Conservation (phyloP, 2,888 invertebrate genomes). For the Meloe dianella region DNA sequence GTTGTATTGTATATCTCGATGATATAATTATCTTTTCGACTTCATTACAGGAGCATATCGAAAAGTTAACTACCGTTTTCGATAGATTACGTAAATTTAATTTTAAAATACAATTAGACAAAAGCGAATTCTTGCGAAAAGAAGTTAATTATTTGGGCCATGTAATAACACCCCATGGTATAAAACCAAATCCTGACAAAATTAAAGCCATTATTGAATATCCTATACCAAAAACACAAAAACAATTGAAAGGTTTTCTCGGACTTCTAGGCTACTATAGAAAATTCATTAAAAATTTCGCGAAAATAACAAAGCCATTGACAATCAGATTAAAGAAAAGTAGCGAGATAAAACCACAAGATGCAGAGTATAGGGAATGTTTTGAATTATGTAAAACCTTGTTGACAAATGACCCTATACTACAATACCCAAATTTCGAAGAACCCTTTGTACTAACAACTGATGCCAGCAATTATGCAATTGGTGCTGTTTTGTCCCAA, state of each 20-base stretch:
- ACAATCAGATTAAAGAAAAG: neutral
- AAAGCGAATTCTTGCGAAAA: neutral
- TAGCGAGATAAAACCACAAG: neutral
- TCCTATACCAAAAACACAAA: neutral
- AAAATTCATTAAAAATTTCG: too few relatives aligned
- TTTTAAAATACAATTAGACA: too few relatives aligned
- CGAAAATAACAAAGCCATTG: neutral
- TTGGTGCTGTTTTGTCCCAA: neutral
- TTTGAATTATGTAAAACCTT: neutral
- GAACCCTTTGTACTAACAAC: neutral
- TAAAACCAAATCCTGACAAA: slow-evolving; percentile 1
- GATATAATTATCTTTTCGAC: neutral
- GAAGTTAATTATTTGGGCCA: neutral
- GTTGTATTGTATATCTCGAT: too few relatives aligned
- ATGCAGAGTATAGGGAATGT: neutral
- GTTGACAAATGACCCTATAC: neutral
- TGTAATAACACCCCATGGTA: neutral
- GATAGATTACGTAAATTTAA: neutral
- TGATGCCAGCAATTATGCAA: neutral
- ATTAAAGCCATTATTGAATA: neutral
- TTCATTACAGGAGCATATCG: neutral
- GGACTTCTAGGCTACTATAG: neutral
- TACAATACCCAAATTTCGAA: neutral
- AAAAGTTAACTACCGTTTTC: neutral
- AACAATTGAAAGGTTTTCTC: neutral